Evolutionary conservation across 2,888 invertebrate species (phyloP), one percentile per base, ranked within the genome.

Genomic region (Catocala nupta): DNA sequence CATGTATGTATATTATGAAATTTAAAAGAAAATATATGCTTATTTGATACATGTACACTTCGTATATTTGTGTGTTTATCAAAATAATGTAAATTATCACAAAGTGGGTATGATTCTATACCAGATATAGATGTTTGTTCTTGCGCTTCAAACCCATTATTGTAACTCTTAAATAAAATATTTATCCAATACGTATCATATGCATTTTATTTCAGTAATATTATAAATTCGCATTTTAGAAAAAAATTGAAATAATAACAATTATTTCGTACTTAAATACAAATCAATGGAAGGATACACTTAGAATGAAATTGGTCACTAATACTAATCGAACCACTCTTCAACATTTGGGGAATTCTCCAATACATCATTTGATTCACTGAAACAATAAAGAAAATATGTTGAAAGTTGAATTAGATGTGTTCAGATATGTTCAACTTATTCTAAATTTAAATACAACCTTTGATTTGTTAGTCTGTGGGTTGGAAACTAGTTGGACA

Each of bases 261-360:
- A 61, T 68, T 49, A 60, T 55, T 68, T 39, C 4, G 36, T 39
- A 39, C 36, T 63, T 51, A 12, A 43, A 56, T 49, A 63, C 39
- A 59, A 56, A 53, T 58, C 33, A 66, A 55, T 58, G 45, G 59
- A 61, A 6, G 39, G 56, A 50, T 68, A 68, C 61, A 73, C 70
- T 69, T 69, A 68, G 48, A 54, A 59, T 51, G 59, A 71, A 55
- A 51, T n/a, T 45, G 58, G 55, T 47, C 50, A 74, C 64, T 58
- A 36, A 45, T 61, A 61, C 71, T 89, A 94, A 86, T 95, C 94
- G 73, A 97, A 95, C 94, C 96, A 96, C 86, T 98, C 97, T 88
- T 98, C 98, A 11, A 97, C 97, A 83, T 97, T 97, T 0, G 97
- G 97, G 0, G 97, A 97, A 65, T 97, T 97, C 86, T 98, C 97